Conservation (phyloP, 2,113 vertebrate genomes). For the Ranitomeya imitator region DNA sequence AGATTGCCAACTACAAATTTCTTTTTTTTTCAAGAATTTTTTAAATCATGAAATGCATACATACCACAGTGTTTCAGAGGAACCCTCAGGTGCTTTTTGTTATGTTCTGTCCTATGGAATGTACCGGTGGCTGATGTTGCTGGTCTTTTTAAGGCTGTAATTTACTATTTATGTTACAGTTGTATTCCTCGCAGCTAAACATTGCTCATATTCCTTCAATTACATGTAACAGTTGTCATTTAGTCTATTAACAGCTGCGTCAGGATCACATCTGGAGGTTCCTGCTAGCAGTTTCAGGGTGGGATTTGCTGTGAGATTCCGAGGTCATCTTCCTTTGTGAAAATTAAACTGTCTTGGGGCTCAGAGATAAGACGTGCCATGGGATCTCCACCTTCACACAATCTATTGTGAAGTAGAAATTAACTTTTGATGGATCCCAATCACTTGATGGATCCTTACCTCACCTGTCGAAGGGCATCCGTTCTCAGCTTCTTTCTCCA, state of each 20-base stretch:
- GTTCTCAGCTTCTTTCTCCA: not conserved
- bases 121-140: too few relatives aligned
- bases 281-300: not conserved
- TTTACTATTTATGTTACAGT: too few relatives aligned
- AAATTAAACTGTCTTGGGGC: not conserved
- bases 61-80: too few relatives aligned
- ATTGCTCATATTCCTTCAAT: too few relatives aligned
- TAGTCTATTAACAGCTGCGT: not conserved
- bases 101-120: too few relatives aligned
- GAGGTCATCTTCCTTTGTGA: not conserved
- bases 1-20: too few relatives aligned
- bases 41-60: too few relatives aligned
- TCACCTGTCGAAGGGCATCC: not conserved
- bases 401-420: not conserved
- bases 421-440: not conserved
- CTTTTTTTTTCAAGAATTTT: too few relatives aligned
- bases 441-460: not conserved
- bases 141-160: too few relatives aligned
- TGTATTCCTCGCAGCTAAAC: too few relatives aligned
- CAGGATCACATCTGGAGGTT: not conserved
- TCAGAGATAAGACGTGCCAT: not conserved
- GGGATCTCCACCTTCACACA: not conserved
- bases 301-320: not conserved
- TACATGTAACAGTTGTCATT: not conserved
- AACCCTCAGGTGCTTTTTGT: too few relatives aligned